A percentile compares a stretch with the other conserved stretches of the same genome.
These are phyloP conservation scores for Amazona guildingii DNA, from an alignment of 2,113 vertebrate genomes.

Conservation along the genomic window DNA sequence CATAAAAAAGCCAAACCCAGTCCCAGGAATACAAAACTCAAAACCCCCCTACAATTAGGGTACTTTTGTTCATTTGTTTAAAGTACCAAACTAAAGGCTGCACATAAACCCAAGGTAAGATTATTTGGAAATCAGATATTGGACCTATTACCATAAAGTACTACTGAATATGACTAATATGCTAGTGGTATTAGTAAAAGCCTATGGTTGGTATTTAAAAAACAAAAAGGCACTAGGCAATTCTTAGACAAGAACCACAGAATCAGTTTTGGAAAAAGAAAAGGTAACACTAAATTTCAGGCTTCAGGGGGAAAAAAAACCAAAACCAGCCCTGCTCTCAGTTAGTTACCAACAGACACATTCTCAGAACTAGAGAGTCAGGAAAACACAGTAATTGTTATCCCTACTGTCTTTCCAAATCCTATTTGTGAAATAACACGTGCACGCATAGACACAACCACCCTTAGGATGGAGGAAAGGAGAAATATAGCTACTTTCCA, in stretches of 20 bases:
- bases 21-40: background rate
- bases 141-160: background rate
- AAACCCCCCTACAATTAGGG: background rate
- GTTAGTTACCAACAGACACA: background rate
- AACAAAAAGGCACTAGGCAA: background rate
- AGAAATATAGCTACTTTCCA: background rate
- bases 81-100: background rate
- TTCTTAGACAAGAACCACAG: background rate
- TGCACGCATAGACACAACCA: background rate
- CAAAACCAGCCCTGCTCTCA: background rate
- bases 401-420: background rate
- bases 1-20: background rate
- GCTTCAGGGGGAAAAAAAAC: background rate
- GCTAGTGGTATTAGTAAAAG: background rate
- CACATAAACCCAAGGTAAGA: background rate
- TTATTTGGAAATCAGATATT: background rate
- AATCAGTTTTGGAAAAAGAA: background rate
- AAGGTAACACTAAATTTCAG: background rate
- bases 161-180: background rate
- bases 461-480: background rate
- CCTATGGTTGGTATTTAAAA: background rate
- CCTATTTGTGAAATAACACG: background rate
- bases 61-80: background rate
- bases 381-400: background rate
- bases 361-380: background rate